A percentile compares a stretch with the other conserved stretches of the same genome.
Evolutionary conservation across 2,113 vertebrate species (phyloP).

Genomic region (Trichomycterus rosablanca): DNA sequence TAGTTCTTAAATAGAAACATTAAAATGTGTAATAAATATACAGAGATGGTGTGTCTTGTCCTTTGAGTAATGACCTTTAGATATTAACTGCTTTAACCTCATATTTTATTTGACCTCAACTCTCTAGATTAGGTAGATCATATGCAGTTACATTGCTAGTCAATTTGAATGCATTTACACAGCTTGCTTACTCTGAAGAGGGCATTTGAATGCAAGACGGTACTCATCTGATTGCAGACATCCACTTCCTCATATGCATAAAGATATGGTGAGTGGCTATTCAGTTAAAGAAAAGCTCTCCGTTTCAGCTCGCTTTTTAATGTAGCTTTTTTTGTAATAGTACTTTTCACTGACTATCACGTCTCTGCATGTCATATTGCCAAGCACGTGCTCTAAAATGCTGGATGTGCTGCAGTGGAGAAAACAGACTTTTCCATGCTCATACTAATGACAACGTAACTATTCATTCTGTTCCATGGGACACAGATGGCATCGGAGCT

Average conservation of each 20-base stretch:
- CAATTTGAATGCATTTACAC: slow-evolving; percentile 22
- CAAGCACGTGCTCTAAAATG: no score
- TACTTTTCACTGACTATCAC: no score
- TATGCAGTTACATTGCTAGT: slow-evolving; percentile 11
- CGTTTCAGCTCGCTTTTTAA: no score
- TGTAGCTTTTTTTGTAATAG: no score
- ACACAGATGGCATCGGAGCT: neutral
- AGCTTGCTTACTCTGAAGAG: neutral
- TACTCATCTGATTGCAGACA: neutral
- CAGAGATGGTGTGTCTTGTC: neutral
- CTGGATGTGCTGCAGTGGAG: no score
- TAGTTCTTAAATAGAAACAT: no score
- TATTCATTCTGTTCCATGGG: no score
- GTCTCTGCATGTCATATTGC: no score
- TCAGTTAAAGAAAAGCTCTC: neutral
- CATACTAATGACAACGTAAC: no score
- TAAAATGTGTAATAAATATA: no score
- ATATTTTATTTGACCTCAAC: neutral
- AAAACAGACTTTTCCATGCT: no score
- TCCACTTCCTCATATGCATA: neutral
- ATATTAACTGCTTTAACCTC: neutral
- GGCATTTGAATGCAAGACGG: slow-evolving; percentile 2
- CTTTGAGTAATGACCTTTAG: neutral
- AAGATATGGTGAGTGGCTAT: neutral
- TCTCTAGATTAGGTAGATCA: slow-evolving; percentile 1